Conservation (phyloP, 1,140 invertebrate genomes). For the Formica selysi region DNA sequence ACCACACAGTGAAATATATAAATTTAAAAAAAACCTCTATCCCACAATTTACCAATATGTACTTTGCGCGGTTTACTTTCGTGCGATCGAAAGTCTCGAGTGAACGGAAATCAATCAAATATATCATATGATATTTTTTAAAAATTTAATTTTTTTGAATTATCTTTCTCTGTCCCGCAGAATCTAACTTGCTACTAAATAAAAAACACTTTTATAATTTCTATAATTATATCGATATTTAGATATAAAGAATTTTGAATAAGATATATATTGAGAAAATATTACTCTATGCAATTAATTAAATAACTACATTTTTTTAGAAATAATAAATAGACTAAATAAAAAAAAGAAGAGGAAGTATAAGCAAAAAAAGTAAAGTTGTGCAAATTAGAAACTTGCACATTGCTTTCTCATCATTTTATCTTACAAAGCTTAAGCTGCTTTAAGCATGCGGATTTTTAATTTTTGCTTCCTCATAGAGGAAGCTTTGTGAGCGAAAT, state of each 20-base stretch:
- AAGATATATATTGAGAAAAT: conserved; percentile 1
- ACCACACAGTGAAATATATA: background rate
- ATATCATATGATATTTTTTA: background rate
- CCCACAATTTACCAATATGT: conserved; percentile 15
- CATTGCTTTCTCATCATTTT: no score
- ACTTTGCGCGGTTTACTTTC: background rate
- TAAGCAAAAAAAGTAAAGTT: no score
- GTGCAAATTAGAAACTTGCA: no score
- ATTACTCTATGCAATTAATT: background rate
- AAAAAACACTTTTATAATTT: background rate
- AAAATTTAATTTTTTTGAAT: background rate
- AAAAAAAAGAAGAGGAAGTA: no score
- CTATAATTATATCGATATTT: background rate
- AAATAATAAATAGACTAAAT: background rate
- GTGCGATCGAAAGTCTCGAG: background rate
- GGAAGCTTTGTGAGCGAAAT: no score
- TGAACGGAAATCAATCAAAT: background rate
- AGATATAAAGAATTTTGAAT: background rate
- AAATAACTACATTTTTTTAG: background rate
- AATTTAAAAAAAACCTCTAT: background rate
- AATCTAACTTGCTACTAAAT: background rate
- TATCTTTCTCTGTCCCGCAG: background rate
- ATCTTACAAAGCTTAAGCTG: no score
- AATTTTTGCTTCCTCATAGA: no score
- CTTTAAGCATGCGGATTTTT: no score